Percentiles rank a stretch among this genome's conserved stretches.
Evolutionary conservation across 2,797 vertebrate genomes (phyloP).

Genomic region (Anniella stebbinsi): DNA sequence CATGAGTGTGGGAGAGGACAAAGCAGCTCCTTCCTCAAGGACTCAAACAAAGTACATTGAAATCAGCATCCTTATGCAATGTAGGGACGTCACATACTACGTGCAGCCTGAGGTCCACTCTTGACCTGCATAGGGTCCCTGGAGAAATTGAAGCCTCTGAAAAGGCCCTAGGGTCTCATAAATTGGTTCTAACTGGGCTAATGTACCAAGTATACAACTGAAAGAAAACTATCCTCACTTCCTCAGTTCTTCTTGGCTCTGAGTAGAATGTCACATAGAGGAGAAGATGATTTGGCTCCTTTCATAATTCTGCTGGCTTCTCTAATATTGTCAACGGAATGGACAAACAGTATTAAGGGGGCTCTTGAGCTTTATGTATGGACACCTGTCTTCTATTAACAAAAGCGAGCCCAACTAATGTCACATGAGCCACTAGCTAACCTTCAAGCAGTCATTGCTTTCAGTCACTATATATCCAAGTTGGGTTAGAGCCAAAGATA

Average conservation of each 20-base stretch:
- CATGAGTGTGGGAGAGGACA: neutral
- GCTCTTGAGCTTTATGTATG: constrained; percentile 3
- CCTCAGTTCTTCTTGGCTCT: neutral
- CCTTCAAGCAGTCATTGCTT: neutral
- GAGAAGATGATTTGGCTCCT: constrained; percentile 29
- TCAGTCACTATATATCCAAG: neutral
- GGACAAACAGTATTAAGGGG: constrained; percentile 28
- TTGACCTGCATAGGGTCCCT: neutral
- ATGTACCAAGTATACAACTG: neutral
- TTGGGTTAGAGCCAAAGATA: constrained; percentile 8
- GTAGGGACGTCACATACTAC: neutral
- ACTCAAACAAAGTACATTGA: neutral
- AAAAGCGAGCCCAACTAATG: neutral
- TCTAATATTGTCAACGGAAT: constrained; percentile 49
- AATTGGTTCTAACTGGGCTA: neutral
- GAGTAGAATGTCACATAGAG: neutral
- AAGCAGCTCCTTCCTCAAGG: neutral
- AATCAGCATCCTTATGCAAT: neutral
- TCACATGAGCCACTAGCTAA: neutral
- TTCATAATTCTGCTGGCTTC: constrained; percentile 51
- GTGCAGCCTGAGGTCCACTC: neutral
- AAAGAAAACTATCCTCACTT: neutral
- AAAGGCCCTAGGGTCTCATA: neutral
- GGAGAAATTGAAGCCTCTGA: neutral
- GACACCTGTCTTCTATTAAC: constrained; percentile 32